Evolutionary conservation across 2,113 vertebrate genomes (phyloP).

Genomic region (Epinephelus lanceolatus): DNA sequence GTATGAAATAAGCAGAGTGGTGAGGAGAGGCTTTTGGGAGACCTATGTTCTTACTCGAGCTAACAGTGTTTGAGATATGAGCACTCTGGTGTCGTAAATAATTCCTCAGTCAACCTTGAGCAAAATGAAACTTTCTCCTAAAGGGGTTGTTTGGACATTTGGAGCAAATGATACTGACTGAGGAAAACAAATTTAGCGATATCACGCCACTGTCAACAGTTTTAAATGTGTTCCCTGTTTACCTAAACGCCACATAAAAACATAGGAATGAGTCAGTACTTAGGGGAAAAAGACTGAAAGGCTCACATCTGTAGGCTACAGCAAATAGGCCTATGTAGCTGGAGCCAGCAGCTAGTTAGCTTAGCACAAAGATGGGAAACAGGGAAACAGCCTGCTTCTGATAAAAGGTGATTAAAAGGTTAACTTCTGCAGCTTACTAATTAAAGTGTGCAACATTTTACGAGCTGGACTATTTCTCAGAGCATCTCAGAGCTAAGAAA

Average conservation of each 20-base stretch:
- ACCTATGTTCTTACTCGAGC: constrained; percentile 14
- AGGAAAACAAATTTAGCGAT: neutral
- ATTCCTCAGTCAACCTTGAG: constrained; percentile 3
- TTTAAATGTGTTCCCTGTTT: neutral
- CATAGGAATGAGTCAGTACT: neutral
- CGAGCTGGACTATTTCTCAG: neutral
- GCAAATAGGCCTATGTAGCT: no score
- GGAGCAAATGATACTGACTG: neutral
- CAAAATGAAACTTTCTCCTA: neutral
- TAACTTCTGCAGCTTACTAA: no score
- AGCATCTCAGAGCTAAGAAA: neutral
- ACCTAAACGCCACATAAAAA: neutral
- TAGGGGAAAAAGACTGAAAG: no score
- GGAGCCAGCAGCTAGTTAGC: no score
- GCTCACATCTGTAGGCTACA: no score
- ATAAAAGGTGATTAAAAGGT: no score
- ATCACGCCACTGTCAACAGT: neutral
- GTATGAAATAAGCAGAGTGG: constrained; percentile 4
- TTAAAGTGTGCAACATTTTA: no score
- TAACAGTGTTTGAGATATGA: constrained; percentile 24
- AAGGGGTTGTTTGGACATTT: constrained; percentile 1
- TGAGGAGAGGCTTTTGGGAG: constrained; percentile 13
- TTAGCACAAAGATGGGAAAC: no score
- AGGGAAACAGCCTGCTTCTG: no score
- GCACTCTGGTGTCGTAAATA: constrained; percentile 32